A percentile compares a stretch with the other conserved stretches of the same genome.
Evolutionary conservation across 2,888 invertebrate genomes (phyloP).

Genomic region (Ectemnius lituratus): DNA sequence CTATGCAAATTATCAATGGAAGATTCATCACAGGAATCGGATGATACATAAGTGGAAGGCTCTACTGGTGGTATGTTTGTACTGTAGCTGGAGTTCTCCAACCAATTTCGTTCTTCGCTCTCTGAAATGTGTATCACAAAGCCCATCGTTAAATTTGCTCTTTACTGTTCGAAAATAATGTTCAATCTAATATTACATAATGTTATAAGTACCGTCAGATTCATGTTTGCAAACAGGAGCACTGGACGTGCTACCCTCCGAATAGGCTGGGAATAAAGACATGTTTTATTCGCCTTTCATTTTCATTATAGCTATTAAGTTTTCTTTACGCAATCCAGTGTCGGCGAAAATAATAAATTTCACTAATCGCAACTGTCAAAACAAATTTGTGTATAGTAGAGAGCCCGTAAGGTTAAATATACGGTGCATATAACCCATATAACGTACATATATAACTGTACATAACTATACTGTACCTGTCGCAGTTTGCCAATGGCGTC

Average conservation of each 20-base stretch:
- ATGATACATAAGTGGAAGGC: constrained; percentile 46
- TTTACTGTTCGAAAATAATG: not conserved
- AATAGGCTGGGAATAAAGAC: constrained; percentile 79
- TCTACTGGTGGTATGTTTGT: constrained; percentile 57
- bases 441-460: no score
- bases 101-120: constrained; percentile 56
- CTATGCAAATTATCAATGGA: constrained; percentile 8
- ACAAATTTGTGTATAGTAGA: no score
- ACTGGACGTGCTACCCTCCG: constrained; percentile 38
- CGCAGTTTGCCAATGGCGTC: no score
- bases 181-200: not conserved
- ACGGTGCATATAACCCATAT: no score
- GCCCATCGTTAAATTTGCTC: not conserved
- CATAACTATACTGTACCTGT: no score
- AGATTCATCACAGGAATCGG: constrained; percentile 63
- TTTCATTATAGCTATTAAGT: no score
- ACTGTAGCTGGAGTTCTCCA: constrained; percentile 77
- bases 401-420: no score
- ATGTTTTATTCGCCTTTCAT: constrained; percentile 57
- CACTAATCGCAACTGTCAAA: no score
- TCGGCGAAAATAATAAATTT: no score
- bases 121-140: constrained; percentile 45
- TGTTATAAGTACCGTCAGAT: constrained; percentile 17
- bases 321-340: no score
- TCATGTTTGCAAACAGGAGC: constrained; percentile 6